Percentiles rank a stretch among this genome's conserved stretches.
phyloP scores from a whole-genome alignment of 2,113 vertebrate genomes.

The Lates calcarifer region DNA sequence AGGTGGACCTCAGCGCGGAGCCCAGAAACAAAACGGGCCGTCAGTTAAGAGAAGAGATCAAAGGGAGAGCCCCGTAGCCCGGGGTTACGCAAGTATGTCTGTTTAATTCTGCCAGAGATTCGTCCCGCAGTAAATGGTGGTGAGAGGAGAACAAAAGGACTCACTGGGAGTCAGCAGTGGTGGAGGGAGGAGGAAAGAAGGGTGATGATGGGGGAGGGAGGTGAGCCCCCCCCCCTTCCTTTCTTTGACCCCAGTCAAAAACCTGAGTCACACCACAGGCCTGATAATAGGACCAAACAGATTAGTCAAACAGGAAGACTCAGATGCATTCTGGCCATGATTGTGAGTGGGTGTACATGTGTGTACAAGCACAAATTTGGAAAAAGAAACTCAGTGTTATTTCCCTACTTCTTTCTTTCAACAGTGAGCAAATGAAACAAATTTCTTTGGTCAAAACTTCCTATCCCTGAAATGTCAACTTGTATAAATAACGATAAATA shows the following conservation, averaged over 20 bases:
- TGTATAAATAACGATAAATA: neutral
- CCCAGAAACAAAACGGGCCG: conserved; percentile 63
- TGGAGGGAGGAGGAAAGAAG: conserved; percentile 38
- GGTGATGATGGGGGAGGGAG: conserved; percentile 42
- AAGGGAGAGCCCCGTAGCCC: conserved; percentile 63
- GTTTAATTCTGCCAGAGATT: conserved; percentile 70
- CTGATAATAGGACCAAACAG: conserved; percentile 66
- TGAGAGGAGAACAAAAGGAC: conserved; percentile 67
- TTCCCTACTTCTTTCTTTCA: too few relatives aligned
- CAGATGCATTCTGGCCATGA: neutral
- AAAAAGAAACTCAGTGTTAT: neutral
- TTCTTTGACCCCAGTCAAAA: conserved; percentile 75
- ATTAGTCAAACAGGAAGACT: conserved; percentile 59
- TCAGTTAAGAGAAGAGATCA: conserved; percentile 67
- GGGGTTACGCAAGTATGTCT: conserved; percentile 69
- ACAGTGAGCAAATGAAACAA: neutral
- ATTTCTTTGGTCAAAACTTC: neutral
- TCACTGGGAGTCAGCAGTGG: conserved; percentile 57
- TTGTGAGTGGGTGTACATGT: neutral
- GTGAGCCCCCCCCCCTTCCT: conserved; percentile 25
- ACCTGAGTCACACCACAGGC: conserved; percentile 70
- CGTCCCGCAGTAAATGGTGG: conserved; percentile 68
- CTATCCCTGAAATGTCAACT: neutral
- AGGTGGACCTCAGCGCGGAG: conserved; percentile 36
- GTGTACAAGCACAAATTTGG: neutral